These are phyloP conservation scores for Sylvilagus bachmani DNA, from an alignment of 2,113 vertebrate species.

Conservation along the genomic window DNA sequence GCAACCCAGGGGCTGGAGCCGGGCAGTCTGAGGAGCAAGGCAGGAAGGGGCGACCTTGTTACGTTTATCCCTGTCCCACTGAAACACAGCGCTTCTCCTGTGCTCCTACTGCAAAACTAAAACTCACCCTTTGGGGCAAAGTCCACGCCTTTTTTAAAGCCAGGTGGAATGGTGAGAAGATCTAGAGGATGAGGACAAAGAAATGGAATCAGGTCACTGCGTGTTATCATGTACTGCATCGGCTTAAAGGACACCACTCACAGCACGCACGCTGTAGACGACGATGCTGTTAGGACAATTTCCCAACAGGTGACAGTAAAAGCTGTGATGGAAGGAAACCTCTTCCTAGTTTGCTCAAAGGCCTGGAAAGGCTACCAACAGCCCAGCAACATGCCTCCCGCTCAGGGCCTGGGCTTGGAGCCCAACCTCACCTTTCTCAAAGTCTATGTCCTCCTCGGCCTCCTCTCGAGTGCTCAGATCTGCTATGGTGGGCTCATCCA, in stretches of 20 bases:
- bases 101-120: not conserved
- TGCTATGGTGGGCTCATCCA: conserved; percentile 94
- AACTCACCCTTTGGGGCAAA: conserved; percentile 91
- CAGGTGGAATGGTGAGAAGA: conserved; percentile 91
- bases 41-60: not conserved
- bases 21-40: conserved; percentile 41
- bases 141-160: conserved; percentile 92
- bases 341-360: not conserved
- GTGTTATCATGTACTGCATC: rapidly evolving
- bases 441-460: conserved; percentile 92
- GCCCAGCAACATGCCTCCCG: not conserved
- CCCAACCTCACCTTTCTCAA: conserved; percentile 90
- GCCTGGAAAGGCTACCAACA: not conserved
- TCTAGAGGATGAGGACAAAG: conserved; percentile 83
- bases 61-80: rapidly evolving
- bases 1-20: conserved; percentile 83
- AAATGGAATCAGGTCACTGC: not conserved
- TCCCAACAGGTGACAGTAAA: not conserved
- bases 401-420: not conserved
- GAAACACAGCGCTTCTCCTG: not conserved
- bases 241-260: rapidly evolving
- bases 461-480: conserved; percentile 90
- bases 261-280: rapidly evolving
- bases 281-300: not conserved
- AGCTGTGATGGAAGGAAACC: not conserved